These are phyloP conservation scores for Archips crataeganus DNA, from an alignment of 2,888 invertebrate species.

Conservation along the genomic window DNA sequence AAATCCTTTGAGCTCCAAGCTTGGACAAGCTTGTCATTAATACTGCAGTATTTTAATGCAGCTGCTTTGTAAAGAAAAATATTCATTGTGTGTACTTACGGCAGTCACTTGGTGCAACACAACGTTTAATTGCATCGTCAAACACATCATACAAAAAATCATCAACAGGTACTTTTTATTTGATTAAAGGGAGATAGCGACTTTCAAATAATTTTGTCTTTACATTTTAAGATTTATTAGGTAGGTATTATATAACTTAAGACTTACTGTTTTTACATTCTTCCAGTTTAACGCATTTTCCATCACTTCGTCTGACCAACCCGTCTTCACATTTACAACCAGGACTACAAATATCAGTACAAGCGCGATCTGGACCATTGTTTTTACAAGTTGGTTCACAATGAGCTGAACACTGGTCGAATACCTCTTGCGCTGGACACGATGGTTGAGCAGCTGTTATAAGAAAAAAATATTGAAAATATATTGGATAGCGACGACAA, in stretches of 20 bases:
- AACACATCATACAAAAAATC: slow-evolving; percentile 45
- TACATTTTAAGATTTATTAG: too few relatives aligned
- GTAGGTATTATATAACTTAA: too few relatives aligned
- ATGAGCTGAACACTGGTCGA: slow-evolving; percentile 30
- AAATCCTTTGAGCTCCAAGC: too few relatives aligned
- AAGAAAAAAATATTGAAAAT: not conserved
- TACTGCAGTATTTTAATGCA: not conserved
- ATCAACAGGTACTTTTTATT: too few relatives aligned
- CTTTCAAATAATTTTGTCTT: too few relatives aligned
- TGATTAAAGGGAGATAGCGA: too few relatives aligned
- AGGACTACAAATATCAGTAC: slow-evolving; percentile 14
- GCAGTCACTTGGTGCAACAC: slow-evolving; percentile 44
- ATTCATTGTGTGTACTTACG: slow-evolving; percentile 48
- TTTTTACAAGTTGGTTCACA: slow-evolving; percentile 20
- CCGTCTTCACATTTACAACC: slow-evolving; percentile 12
- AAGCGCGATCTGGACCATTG: slow-evolving; percentile 12
- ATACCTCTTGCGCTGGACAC: slow-evolving; percentile 15
- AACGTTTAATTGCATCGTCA: slow-evolving; percentile 52
- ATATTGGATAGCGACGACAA: too few relatives aligned
- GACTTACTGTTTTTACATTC: slow-evolving; percentile 7
- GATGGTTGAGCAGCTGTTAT: not conserved
- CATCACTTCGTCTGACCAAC: not conserved
- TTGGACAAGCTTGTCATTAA: too few relatives aligned
- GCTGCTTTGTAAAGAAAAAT: slow-evolving; percentile 26
- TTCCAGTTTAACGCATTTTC: slow-evolving; percentile 5